Evolutionary conservation across 2,888 invertebrate species (phyloP).

Genomic region (Agrochola macilenta): DNA sequence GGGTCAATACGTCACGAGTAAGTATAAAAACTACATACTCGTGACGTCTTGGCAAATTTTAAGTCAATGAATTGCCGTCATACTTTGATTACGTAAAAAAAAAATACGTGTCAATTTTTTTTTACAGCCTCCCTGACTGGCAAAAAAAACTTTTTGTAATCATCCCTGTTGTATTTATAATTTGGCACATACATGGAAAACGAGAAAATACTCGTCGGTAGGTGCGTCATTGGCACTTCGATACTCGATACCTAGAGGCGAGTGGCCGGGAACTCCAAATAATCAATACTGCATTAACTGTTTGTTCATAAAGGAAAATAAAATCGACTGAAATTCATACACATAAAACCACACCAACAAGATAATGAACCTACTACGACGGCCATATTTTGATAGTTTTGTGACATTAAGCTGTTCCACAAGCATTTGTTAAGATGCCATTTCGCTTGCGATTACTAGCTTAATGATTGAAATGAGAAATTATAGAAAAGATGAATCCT

Average conservation of each 20-base stretch:
- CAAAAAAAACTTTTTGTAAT: no score
- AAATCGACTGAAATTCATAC: neutral
- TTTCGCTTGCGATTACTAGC: no score
- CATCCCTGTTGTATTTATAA: neutral
- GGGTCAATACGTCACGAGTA: no score
- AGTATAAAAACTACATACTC: no score
- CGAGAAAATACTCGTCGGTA: neutral
- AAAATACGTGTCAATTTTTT: no score
- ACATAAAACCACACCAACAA: neutral
- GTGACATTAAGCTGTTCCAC: neutral
- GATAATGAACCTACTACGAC: neutral
- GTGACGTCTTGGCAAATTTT: no score
- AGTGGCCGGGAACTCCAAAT: neutral
- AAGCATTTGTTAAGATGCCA: no score
- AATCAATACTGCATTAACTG: neutral
- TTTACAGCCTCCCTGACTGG: no score
- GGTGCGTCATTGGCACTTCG: neutral
- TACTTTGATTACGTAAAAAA: no score
- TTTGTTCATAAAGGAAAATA: neutral
- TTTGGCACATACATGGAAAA: slow-evolving; percentile 12
- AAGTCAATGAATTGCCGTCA: no score
- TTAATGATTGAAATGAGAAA: no score
- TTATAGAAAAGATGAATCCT: no score
- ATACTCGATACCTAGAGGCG: neutral
- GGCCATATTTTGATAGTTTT: neutral